Percentiles rank a stretch among this genome's conserved stretches.
Evolutionary conservation across 2,113 vertebrate species (phyloP).

Genomic region (Urocolius indicus): DNA sequence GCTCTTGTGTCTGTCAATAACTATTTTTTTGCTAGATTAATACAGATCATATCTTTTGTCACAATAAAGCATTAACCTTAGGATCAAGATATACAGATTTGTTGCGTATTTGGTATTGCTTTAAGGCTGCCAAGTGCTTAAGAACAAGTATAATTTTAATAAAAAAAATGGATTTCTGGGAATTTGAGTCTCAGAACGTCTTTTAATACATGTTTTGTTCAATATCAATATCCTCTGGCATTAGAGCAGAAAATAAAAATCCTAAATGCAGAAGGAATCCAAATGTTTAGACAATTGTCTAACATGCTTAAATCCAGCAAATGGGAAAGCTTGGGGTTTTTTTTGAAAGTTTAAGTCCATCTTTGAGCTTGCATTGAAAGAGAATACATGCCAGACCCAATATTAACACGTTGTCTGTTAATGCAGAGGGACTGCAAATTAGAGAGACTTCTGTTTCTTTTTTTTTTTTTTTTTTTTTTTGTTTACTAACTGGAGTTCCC

Average conservation of each 20-base stretch:
- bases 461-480: neutral
- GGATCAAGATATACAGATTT: slow-evolving; percentile 70
- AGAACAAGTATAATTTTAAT: slow-evolving; percentile 72
- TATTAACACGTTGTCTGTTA: neutral
- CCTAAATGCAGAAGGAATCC: slow-evolving; percentile 53
- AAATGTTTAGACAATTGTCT: slow-evolving; percentile 55
- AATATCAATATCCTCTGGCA: slow-evolving; percentile 50
- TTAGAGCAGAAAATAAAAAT: slow-evolving; percentile 58
- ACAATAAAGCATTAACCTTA: slow-evolving; percentile 68
- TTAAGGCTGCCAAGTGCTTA: slow-evolving; percentile 71
- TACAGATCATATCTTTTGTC: slow-evolving; percentile 74
- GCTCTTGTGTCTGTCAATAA: slow-evolving; percentile 79
- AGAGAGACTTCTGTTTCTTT: slow-evolving; percentile 20
- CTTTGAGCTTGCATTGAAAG: slow-evolving; percentile 21
- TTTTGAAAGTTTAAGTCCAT: slow-evolving; percentile 46
- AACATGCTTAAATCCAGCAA: slow-evolving; percentile 53
- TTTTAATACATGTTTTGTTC: slow-evolving; percentile 49
- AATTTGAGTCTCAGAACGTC: slow-evolving; percentile 65
- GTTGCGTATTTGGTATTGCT: slow-evolving; percentile 50
- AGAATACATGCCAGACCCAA: neutral
- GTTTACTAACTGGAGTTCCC: neutral
- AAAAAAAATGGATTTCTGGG: slow-evolving; percentile 75
- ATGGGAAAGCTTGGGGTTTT: neutral
- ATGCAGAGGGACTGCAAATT: slow-evolving; percentile 26
- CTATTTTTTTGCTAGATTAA: slow-evolving; percentile 79